Evolutionary conservation across 2,888 invertebrate genomes (phyloP).

Genomic region (Ceramica pisi): DNA sequence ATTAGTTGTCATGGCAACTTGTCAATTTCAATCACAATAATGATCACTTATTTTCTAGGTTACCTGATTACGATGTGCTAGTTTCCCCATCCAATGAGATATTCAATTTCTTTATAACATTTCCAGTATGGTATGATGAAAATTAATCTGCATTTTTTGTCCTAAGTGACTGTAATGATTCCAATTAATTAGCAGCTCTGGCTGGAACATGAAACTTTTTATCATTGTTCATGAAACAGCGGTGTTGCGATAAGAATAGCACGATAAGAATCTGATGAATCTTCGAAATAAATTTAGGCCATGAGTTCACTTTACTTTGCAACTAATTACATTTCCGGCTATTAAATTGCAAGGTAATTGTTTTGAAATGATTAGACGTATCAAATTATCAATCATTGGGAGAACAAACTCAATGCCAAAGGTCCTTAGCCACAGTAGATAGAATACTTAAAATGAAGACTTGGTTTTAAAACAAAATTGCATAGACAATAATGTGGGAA

Average conservation of each 20-base stretch:
- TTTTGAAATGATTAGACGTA: constrained; percentile 11
- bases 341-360: constrained; percentile 17
- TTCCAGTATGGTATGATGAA: background rate
- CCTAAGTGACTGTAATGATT: constrained; percentile 12
- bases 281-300: constrained; percentile 32
- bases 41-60: constrained; percentile 3
- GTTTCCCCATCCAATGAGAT: background rate
- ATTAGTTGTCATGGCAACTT: constrained; percentile 25
- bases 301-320: constrained; percentile 21
- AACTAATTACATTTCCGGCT: constrained; percentile 25
- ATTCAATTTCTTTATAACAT: constrained; percentile 1
- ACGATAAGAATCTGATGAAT: constrained; percentile 29
- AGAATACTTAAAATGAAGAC: background rate
- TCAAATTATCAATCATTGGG: constrained; percentile 13
- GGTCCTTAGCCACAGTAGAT: background rate
- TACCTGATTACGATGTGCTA: background rate
- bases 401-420: constrained; percentile 6
- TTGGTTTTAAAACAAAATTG: constrained; percentile 2
- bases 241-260: too few relatives aligned
- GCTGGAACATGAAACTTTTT: background rate
- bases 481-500: constrained; percentile 21
- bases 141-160: background rate
- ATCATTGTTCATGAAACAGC: constrained; percentile 12
- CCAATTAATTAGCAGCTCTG: background rate
- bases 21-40: constrained; percentile 31